A percentile compares a stretch with the other conserved stretches of the same genome.
Evolutionary conservation across 1,140 invertebrate species (phyloP).

Genomic region (Eupristina koningsbergeri): DNA sequence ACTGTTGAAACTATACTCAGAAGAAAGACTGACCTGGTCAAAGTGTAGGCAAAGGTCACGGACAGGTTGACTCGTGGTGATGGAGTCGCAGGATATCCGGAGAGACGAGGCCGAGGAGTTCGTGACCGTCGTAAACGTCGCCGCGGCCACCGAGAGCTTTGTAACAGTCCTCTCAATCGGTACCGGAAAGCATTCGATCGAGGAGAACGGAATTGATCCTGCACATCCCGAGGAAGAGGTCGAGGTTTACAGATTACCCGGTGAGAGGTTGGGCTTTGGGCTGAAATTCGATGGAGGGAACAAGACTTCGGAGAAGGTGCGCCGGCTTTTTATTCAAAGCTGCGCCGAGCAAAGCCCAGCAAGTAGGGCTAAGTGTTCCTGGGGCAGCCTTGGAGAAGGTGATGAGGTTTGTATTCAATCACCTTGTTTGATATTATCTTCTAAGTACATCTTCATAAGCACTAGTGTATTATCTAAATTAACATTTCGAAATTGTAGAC

Average conservation of each 20-base stretch:
- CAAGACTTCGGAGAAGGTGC: conserved; percentile 81
- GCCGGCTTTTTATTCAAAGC: conserved; percentile 88
- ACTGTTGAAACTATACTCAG: not conserved
- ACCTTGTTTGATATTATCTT: too few species aligned
- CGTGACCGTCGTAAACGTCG: conserved; percentile 80
- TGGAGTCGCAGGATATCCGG: not conserved
- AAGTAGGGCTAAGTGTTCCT: conserved; percentile 83
- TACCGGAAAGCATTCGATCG: conserved; percentile 54
- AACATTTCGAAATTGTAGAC: too few species aligned
- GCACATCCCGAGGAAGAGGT: conserved; percentile 79
- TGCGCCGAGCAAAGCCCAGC: conserved; percentile 91
- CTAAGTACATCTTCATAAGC: too few species aligned
- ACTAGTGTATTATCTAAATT: too few species aligned
- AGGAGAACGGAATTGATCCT: conserved; percentile 59
- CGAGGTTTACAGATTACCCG: conserved; percentile 86
- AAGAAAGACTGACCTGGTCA: not conserved
- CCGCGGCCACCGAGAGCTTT: conserved; percentile 67
- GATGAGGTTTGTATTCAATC: conserved; percentile 79
- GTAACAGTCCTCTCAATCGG: conserved; percentile 74
- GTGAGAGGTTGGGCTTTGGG: conserved; percentile 91
- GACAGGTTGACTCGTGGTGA: not conserved
- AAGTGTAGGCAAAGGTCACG: not conserved
- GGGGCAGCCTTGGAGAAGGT: conserved; percentile 85
- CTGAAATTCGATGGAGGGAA: conserved; percentile 93
- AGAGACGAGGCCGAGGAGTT: conserved; percentile 71